A percentile compares a stretch with the other conserved stretches of the same genome.
Evolutionary conservation across 2,888 invertebrate species (phyloP).

Genomic region (Galerucella pusilla): DNA sequence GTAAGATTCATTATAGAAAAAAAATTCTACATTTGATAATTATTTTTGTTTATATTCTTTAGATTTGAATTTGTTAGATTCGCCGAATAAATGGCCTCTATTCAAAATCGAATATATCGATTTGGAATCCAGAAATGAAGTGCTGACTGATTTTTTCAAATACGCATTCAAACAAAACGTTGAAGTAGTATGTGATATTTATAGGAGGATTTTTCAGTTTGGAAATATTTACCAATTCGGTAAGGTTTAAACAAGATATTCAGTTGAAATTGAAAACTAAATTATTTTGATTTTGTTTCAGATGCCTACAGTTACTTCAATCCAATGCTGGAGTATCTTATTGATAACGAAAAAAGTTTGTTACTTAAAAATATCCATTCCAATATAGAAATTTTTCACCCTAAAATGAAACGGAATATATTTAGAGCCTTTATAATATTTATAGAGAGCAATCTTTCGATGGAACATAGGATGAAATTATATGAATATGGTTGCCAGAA

Average conservation of each 20-base stretch:
- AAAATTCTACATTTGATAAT: no score
- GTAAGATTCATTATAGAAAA: conserved; percentile 39
- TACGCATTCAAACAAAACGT: conserved; percentile 41
- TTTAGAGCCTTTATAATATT: conserved; percentile 43
- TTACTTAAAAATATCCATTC: conserved; percentile 41
- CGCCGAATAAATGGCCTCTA: conserved; percentile 45
- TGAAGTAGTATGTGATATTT: conserved; percentile 45
- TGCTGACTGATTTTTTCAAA: conserved; percentile 45
- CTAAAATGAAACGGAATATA: conserved; percentile 42
- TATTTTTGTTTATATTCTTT: conserved; percentile 21
- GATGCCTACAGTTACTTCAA: conserved; percentile 43
- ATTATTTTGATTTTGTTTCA: conserved; percentile 32
- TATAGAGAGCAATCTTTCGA: conserved; percentile 30
- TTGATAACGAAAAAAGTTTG: conserved; percentile 34
- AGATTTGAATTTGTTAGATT: conserved; percentile 47
- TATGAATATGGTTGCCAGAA: conserved; percentile 44
- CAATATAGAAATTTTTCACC: conserved; percentile 43
- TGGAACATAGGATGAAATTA: conserved; percentile 32
- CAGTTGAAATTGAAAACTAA: background rate
- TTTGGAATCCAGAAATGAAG: conserved; percentile 42
- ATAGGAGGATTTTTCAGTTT: conserved; percentile 40
- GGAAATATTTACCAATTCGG: conserved; percentile 35
- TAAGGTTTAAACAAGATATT: conserved; percentile 20
- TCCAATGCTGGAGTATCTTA: conserved; percentile 42
- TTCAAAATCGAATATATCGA: conserved; percentile 33